phyloP scores from a whole-genome alignment of 2,888 invertebrate genomes.

The Cerceris ruficornis region DNA sequence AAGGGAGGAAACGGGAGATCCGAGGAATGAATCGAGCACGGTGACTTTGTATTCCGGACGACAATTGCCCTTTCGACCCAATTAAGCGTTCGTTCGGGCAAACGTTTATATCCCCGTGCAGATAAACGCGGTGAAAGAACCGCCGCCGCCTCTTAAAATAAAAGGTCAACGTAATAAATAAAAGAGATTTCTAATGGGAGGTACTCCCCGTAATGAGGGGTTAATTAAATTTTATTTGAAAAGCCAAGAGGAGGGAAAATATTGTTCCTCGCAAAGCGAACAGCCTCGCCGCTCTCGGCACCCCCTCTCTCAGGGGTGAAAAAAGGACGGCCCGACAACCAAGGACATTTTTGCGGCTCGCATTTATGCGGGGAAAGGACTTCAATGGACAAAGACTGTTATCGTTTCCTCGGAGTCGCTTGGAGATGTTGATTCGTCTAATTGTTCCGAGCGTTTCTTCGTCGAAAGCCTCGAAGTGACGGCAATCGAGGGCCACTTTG shows the following conservation, averaged over 20 bases:
- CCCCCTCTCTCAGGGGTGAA: not conserved
- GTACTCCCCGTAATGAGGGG: constrained; percentile 22
- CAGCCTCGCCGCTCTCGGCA: not conserved
- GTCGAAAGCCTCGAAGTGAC: constrained; percentile 3
- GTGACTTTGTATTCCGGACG: not conserved
- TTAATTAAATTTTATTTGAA: constrained; percentile 39
- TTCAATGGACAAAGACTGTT: constrained; percentile 37
- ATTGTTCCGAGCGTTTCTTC: constrained; percentile 53
- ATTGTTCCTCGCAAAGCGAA: constrained; percentile 34
- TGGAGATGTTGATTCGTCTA: constrained; percentile 62
- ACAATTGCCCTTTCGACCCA: not conserved
- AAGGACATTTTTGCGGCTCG: constrained; percentile 17
- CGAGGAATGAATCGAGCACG: not conserved
- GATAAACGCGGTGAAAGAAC: not conserved
- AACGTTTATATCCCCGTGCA: not conserved
- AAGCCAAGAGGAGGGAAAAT: constrained; percentile 24
- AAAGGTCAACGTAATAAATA: constrained; percentile 6
- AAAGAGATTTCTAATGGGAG: not conserved
- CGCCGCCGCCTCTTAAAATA: not conserved
- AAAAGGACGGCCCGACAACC: not conserved
- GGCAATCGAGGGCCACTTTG: constrained; percentile 7
- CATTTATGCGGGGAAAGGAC: constrained; percentile 36
- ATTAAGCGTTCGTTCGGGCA: not conserved
- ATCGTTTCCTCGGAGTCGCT: constrained; percentile 41
- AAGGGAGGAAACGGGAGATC: too few species aligned